Evolutionary conservation across 2,797 vertebrate genomes (phyloP).

Genomic region (Protonibea diacanthus): DNA sequence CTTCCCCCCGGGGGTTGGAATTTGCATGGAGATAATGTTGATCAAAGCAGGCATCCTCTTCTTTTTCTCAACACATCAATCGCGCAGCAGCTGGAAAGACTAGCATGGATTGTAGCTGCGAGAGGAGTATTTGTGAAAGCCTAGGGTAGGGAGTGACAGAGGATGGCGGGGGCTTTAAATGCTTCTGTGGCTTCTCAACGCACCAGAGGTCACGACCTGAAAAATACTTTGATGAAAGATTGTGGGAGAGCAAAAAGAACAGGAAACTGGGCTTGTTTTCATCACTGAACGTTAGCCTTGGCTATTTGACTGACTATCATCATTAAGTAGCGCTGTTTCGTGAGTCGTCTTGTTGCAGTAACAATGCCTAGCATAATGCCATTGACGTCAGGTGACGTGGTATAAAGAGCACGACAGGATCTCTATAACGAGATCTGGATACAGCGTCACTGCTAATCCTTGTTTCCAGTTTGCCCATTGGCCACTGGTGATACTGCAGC

Average conservation of each 20-base stretch:
- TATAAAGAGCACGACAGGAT: too few relatives aligned
- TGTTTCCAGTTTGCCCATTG: too few relatives aligned
- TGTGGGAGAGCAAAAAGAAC: not conserved
- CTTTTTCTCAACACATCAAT: constrained; percentile 25
- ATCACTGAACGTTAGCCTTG: not conserved
- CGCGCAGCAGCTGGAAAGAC: constrained; percentile 29
- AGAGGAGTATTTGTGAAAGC: constrained; percentile 20
- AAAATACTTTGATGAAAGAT: constrained; percentile 8
- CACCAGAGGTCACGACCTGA: constrained; percentile 20
- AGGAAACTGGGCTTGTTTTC: not conserved
- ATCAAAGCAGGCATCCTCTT: constrained; percentile 53
- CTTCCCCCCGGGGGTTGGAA: constrained; percentile 18
- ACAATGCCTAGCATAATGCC: too few relatives aligned
- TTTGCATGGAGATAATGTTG: constrained; percentile 68
- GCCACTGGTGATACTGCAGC: too few relatives aligned
- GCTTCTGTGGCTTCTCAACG: constrained; percentile 6
- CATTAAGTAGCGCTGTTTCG: too few relatives aligned
- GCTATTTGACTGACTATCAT: not conserved
- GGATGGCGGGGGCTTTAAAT: constrained; percentile 8
- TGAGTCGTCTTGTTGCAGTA: too few relatives aligned
- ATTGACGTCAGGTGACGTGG: too few relatives aligned
- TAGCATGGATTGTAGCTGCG: constrained; percentile 11
- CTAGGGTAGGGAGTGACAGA: not conserved
- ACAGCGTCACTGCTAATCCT: too few relatives aligned
- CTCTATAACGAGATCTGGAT: too few relatives aligned